Evolutionary conservation across 2,888 invertebrate genomes (phyloP), one percentile per base, ranked within the genome.

Genomic region (Acleris cristana): DNA sequence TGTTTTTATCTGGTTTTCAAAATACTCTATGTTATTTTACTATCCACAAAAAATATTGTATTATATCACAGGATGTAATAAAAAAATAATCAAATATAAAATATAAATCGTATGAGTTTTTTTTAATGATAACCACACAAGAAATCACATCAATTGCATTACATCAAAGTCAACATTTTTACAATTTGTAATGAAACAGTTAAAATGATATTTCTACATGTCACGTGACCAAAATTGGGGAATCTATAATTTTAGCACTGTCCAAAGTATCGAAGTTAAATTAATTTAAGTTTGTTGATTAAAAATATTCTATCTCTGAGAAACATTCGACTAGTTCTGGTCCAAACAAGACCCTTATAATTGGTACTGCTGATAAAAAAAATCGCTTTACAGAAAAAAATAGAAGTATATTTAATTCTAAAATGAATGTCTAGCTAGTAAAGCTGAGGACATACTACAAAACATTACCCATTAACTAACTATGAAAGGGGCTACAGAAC

Each of bases 311-410:
- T 65, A 65, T 71, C 48, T 70, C 69, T 62, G 71, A 74, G 70
- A 72, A 73, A 69, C 70, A 73, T 76, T 77, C 74, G 82, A 84
- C 83, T 84, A 84, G 82, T 68, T 58, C 71, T 73, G 74, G 75
- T 75, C 77, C 67, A 40, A 69, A 51, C 19, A 49, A 59, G 77
- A 78, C 79, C 78, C 61, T 48, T 69, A 70, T 30, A 53, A 48
- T 18, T 55, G 55, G 49, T 19, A 60, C 40, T 65, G 49, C 54
- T 60, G 60, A 51, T 23, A 48, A 44, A 44, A 34, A 3, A 23
- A 14, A 23, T 14, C 14, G 8, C 21, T 48, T n/a, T 18, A n/a
- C 7, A n/a, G 14, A 40, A 40, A 40, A 34, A 14, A 34, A 12
- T 10, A 2, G 12, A 10, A 14, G 34, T 3, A 34, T 34, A 34